Percentiles rank a stretch among this genome's conserved stretches.
Evolutionary conservation across 2,888 invertebrate genomes (phyloP).

Genomic region (Ennomos fuscantarius): DNA sequence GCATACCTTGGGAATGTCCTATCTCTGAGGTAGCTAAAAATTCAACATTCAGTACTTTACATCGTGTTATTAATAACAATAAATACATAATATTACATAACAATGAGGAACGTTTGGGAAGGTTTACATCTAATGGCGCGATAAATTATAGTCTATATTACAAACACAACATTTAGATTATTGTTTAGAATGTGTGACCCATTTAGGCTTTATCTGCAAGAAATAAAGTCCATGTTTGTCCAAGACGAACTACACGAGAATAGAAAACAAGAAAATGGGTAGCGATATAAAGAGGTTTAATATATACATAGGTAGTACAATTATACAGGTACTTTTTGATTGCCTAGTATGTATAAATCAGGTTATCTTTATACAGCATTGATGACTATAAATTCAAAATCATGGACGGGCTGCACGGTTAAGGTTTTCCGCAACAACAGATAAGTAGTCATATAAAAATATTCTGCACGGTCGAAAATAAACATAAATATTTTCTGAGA

Average conservation of each 20-base stretch:
- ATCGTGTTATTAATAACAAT: constrained; percentile 44
- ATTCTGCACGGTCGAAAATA: too few relatives aligned
- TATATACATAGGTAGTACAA: neutral
- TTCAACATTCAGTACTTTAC: constrained; percentile 55
- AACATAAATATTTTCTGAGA: too few relatives aligned
- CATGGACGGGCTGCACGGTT: too few relatives aligned
- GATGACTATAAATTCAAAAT: too few relatives aligned
- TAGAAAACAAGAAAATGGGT: constrained; percentile 10
- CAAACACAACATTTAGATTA: constrained; percentile 31
- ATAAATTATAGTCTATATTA: constrained; percentile 37
- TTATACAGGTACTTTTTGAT: too few relatives aligned
- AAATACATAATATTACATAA: constrained; percentile 43
- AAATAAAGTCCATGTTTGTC: constrained; percentile 30
- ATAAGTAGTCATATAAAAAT: too few relatives aligned
- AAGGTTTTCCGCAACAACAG: too few relatives aligned
- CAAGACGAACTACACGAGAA: constrained; percentile 8
- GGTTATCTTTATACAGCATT: too few relatives aligned
- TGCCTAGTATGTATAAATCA: too few relatives aligned
- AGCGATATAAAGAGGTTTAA: constrained; percentile 8
- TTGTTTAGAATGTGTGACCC: constrained; percentile 21
- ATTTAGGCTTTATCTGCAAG: constrained; percentile 28
- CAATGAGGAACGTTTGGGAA: constrained; percentile 41
- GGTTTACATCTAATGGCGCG: constrained; percentile 45
- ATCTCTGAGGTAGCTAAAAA: constrained; percentile 94
- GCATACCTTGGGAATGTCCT: constrained; percentile 96